Evolutionary conservation across 2,888 invertebrate species (phyloP).

Genomic region (Epinotia nisella): DNA sequence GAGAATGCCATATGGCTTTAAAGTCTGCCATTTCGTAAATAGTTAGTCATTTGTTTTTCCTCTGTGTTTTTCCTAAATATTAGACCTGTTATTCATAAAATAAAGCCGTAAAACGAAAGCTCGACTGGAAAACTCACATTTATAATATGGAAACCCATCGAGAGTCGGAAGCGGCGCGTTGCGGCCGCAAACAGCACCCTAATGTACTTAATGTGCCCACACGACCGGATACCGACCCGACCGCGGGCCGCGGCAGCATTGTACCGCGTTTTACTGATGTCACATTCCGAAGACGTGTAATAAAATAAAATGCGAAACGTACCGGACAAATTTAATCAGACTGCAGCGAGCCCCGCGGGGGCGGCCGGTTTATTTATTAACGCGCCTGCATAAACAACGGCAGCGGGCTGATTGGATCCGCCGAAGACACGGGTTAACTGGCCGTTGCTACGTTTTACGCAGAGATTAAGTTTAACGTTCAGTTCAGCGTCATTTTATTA

Average conservation of each 20-base stretch:
- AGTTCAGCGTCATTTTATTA: neutral
- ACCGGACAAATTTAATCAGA: conserved; percentile 44
- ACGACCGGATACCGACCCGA: neutral
- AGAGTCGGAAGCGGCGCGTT: conserved; percentile 19
- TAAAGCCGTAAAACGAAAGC: neutral
- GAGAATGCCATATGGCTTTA: too few species aligned
- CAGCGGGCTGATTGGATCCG: conserved; percentile 16
- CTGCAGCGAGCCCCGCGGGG: conserved; percentile 20
- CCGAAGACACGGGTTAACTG: neutral
- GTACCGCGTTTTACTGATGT: neutral
- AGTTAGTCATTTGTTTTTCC: too few species aligned
- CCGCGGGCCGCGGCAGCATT: neutral
- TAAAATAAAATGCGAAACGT: conserved; percentile 39
- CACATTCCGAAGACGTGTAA: conserved; percentile 21
- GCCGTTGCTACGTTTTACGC: neutral
- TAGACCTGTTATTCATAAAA: neutral
- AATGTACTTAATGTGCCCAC: conserved; percentile 16
- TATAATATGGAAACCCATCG: conserved; percentile 27
- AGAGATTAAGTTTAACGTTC: neutral
- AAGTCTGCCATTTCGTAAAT: too few species aligned
- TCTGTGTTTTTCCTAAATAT: neutral
- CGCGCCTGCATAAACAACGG: conserved; percentile 15
- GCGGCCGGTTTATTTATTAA: conserved; percentile 23
- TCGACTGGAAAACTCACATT: conserved; percentile 16
- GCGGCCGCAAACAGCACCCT: conserved; percentile 4